Base-by-base conservation (phyloP, 2,113 vertebrate species). In the Anguilla rostrata region DNA sequence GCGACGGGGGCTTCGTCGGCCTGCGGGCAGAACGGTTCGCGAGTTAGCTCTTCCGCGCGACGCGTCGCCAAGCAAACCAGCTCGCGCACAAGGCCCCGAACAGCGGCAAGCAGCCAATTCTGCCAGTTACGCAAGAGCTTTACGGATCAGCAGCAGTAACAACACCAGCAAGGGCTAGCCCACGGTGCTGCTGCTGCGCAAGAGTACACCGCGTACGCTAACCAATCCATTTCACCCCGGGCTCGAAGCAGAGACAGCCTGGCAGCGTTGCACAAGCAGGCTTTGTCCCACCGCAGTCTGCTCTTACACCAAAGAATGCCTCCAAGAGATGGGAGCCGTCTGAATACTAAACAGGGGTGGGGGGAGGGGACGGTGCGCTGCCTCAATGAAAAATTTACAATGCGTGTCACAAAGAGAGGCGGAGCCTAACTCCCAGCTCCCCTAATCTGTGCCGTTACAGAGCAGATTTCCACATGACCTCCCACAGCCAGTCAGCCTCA, bases 1-100 rank as follows among this genome's bases (percentile, higher is more conserved):
- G 91, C 75, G 87, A 93, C 92, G 41, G 90, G 93, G 49, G 93
- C 91, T 66, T 97, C 96, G 41, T n/a, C 85, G 9, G 43, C 57
- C 95, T 95, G 90, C 83, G 84, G 88, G 66, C 8, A 66, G 78
- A 66, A n/a, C 88, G 16, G 86, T 34, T 86, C n/a, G 22, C 3
- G 43, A 75, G 49, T 83, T 39, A 86, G 63, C 20, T 16, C n/a
- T 40, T 18, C 16, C 12, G 26, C 43, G 9, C 14, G 40, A 46
- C 39, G 41, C 43, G 16, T 41, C 39, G 39, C 39, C 78, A 41
- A 63, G 41, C 39, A 39, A 80, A 41, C 12, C 83, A 40, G n/a
- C 29, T 26, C 39, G 53, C 39, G 41, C 56, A 2, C 39, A 66
- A 34, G 34, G 40, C 57, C 26, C 39, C 3, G 5, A 80, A 57